Percentiles rank a stretch among this genome's conserved stretches.
These are phyloP conservation scores for Terebella lapidaria DNA, from an alignment of 2,888 invertebrate species.

Conservation along the genomic window DNA sequence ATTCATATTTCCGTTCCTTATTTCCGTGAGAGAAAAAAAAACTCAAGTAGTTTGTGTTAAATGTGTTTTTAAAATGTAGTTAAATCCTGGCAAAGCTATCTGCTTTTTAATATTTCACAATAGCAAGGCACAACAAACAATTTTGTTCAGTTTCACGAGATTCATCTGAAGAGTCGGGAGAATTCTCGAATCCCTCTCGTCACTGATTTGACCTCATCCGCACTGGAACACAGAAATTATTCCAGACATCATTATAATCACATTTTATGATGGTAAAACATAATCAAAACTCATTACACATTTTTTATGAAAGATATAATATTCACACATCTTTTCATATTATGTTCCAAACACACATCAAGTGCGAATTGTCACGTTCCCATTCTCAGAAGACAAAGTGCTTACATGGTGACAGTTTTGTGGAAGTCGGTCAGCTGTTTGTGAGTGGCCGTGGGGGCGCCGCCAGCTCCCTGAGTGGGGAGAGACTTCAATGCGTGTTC, in stretches of 20 bases:
- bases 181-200: not conserved
- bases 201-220: not conserved
- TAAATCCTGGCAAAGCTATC: no score
- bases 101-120: no score
- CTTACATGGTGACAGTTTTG: slow-evolving; percentile 17
- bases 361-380: no score
- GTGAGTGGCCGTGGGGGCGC: slow-evolving; percentile 26
- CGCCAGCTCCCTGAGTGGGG: slow-evolving; percentile 61
- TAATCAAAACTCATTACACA: not conserved
- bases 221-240: slow-evolving; percentile 1
- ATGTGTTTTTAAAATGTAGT: no score
- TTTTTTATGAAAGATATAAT: no score
- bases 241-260: not conserved
- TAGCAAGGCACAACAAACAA: no score
- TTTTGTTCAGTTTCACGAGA: no score
- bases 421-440: slow-evolving; percentile 23
- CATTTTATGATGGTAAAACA: not conserved
- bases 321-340: no score
- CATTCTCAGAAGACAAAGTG: not conserved
- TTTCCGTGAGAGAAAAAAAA: no score
- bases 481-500: slow-evolving; percentile 70
- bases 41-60: no score
- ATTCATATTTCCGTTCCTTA: no score
- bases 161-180: slow-evolving; percentile 3
- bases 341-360: no score